Evolutionary conservation across 2,113 vertebrate species (phyloP).

Genomic region (Hippopotamus amphibius): DNA sequence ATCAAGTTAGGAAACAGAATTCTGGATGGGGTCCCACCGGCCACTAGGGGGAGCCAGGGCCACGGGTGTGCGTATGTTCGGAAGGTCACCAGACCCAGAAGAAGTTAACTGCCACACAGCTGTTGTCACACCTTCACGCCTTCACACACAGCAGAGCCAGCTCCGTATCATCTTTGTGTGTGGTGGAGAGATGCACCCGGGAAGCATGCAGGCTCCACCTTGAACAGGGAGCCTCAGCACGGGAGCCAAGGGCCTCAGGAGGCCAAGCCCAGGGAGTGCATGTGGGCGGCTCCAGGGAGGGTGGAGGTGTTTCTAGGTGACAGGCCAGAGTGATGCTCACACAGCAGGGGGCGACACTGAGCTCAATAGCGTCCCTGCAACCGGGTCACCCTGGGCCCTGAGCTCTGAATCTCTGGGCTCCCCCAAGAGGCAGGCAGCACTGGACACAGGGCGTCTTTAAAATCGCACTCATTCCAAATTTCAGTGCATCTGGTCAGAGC

Average conservation of each 20-base stretch:
- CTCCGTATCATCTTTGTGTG: accelerated
- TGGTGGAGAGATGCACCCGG: accelerated
- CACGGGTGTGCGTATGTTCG: background rate
- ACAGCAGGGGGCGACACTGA: accelerated
- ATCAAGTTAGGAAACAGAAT: accelerated
- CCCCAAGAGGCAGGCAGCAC: background rate
- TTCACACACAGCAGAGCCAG: background rate
- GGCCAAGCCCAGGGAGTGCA: background rate
- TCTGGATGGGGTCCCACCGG: background rate
- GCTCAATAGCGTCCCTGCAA: background rate
- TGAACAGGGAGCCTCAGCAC: accelerated
- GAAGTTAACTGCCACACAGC: background rate
- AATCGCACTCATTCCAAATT: accelerated
- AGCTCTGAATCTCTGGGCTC: accelerated
- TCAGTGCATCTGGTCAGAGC: accelerated
- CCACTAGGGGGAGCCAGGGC: constrained; percentile 67
- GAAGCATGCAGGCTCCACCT: background rate
- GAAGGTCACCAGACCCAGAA: accelerated
- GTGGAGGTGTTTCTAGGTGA: background rate
- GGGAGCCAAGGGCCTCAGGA: background rate
- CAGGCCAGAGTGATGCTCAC: background rate
- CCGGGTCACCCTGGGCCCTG: accelerated
- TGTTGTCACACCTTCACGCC: background rate
- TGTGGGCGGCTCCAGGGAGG: accelerated
- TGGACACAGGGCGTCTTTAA: accelerated